Evolutionary conservation across 1,140 invertebrate genomes (phyloP).

Genomic region (Coelopa frigida): DNA sequence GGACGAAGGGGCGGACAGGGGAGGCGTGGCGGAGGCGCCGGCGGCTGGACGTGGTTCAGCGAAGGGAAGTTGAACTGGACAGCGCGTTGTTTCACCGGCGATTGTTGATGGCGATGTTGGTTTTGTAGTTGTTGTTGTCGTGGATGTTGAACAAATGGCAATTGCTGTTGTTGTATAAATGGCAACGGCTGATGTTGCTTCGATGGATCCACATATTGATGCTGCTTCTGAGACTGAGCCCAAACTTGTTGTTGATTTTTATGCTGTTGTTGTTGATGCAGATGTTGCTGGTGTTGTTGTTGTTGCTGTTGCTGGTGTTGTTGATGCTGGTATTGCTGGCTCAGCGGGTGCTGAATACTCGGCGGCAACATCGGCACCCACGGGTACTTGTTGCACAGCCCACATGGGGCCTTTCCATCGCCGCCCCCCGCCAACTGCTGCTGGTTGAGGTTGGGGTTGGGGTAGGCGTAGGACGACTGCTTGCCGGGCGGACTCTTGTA

Average conservation of each 20-base stretch:
- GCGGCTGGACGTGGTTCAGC: conserved; percentile 25
- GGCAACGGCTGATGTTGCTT: conserved; percentile 1
- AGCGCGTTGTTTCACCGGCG: conserved; percentile 24
- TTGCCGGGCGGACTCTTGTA: conserved; percentile 6
- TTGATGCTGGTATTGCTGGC: conserved; percentile 11
- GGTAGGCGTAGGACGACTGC: conserved; percentile 25
- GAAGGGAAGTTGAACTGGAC: conserved; percentile 26
- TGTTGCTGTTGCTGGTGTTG: no score
- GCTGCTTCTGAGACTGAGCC: not conserved
- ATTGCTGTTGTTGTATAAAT: not conserved
- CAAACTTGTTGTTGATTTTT: conserved; percentile 20
- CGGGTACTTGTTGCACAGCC: conserved; percentile 66
- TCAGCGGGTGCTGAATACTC: conserved; percentile 44
- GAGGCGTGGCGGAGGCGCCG: conserved; percentile 28
- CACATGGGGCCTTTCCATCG: conserved; percentile 48
- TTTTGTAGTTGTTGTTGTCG: conserved; percentile 7
- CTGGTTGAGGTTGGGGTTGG: conserved; percentile 24
- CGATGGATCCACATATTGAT: conserved; percentile 13
- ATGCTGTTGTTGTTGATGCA: conserved; percentile 13
- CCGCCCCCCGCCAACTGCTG: conserved; percentile 12
- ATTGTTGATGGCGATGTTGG: conserved; percentile 6
- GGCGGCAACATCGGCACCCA: conserved; percentile 63
- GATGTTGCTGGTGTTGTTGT: no score
- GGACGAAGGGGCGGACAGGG: conserved; percentile 17
- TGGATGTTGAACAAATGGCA: not conserved